phyloP scores from a whole-genome alignment of 2,113 vertebrate genomes.

The Morone chrysops region DNA sequence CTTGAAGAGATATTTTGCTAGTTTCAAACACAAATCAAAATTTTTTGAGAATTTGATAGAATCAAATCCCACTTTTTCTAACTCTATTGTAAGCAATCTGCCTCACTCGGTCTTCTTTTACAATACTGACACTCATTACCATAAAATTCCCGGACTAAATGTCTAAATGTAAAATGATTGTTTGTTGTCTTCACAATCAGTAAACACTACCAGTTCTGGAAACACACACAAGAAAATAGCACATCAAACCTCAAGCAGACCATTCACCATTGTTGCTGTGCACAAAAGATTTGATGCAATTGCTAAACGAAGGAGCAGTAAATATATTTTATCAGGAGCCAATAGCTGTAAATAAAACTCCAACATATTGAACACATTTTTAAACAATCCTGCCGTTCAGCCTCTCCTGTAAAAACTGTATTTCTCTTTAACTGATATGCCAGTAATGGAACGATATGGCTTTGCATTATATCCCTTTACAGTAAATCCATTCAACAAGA shows the following conservation, averaged over 20 bases:
- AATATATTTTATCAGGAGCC: neutral
- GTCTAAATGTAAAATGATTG: neutral
- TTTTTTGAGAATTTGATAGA: neutral
- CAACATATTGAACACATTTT: neutral
- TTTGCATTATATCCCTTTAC: neutral
- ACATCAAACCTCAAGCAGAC: neutral
- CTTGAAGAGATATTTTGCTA: neutral
- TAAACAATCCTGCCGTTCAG: neutral
- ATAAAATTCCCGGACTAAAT: neutral
- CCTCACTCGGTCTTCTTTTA: neutral
- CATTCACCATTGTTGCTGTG: too few relatives aligned
- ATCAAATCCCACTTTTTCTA: neutral
- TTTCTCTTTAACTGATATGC: neutral
- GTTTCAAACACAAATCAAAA: neutral
- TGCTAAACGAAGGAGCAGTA: neutral
- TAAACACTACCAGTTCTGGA: neutral
- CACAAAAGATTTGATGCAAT: neutral
- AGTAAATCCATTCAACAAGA: neutral
- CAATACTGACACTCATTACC: conserved; percentile 10
- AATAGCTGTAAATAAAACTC: neutral
- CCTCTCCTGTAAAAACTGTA: neutral
- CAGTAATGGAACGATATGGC: neutral
- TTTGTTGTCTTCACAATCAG: conserved; percentile 1
- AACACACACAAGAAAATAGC: neutral
- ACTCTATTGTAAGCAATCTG: too few relatives aligned